Evolutionary conservation across 1,140 invertebrate genomes (phyloP).

Genomic region (Drosophila sp.): DNA sequence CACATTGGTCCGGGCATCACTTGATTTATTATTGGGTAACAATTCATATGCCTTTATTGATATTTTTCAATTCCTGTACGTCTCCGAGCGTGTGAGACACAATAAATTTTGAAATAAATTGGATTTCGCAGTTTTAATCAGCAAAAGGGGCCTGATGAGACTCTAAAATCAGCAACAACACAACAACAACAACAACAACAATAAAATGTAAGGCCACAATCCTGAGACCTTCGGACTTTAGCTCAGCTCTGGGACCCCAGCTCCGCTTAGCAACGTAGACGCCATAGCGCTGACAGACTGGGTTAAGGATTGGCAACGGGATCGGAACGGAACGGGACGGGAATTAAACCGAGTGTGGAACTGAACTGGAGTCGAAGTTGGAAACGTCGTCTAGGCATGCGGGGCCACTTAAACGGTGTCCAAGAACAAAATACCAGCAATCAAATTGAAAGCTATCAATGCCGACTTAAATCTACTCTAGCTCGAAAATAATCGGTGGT

Average conservation of each 20-base stretch:
- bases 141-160: conserved; percentile 71
- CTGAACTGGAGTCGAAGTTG: conserved; percentile 27
- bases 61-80: conserved; percentile 81
- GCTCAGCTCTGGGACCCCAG: background rate
- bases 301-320: conserved; percentile 4
- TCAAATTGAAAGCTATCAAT: background rate
- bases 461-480: conserved; percentile 45
- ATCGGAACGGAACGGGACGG: conserved; percentile 3
- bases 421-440: conserved; percentile 59
- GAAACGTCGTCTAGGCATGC: conserved; percentile 66
- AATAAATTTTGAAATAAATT: conserved; percentile 84
- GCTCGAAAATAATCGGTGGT: background rate
- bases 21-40: conserved; percentile 82
- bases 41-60: conserved; percentile 82
- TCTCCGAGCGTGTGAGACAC: conserved; percentile 78
- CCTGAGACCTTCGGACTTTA: conserved; percentile 28
- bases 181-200: background rate
- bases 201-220: conserved; percentile 14
- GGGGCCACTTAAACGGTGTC: conserved; percentile 67
- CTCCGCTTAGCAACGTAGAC: conserved; percentile 48
- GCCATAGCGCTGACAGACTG: conserved; percentile 71
- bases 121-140: conserved; percentile 82
- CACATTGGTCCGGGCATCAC: conserved; percentile 32
- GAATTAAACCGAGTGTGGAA: background rate
- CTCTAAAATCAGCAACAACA: conserved; percentile 1